Conservation (phyloP, 2,113 vertebrate genomes). For the Cynopterus brachyotis region DNA sequence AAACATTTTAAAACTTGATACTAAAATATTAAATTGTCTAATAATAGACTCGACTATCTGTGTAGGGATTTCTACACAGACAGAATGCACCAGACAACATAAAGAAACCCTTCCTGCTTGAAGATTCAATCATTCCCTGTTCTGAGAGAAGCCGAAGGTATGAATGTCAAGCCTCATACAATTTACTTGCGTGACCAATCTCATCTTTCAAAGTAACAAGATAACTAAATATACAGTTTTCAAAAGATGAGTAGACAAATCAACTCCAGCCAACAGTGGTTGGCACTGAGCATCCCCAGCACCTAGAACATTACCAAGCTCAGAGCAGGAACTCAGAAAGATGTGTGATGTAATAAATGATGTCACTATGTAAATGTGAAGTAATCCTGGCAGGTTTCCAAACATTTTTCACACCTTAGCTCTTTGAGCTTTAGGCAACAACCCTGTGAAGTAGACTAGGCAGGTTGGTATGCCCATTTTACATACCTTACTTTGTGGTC, state of each 20-base stretch:
- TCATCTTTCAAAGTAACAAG: background rate
- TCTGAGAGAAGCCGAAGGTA: background rate
- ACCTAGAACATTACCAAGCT: background rate
- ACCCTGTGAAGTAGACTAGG: background rate
- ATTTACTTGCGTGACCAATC: background rate
- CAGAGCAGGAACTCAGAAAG: background rate
- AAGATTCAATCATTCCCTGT: background rate
- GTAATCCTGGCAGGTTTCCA: background rate
- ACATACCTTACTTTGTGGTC: background rate
- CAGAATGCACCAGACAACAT: background rate
- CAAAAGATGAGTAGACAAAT: background rate
- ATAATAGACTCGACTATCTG: background rate
- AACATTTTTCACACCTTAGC: background rate
- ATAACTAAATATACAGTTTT: background rate
- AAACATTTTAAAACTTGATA: background rate
- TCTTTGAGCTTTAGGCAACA: background rate
- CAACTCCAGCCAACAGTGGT: background rate
- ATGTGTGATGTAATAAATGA: background rate
- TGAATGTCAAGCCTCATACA: background rate
- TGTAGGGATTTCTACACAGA: background rate
- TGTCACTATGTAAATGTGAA: background rate
- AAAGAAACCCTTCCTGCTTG: background rate
- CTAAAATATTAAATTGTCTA: background rate
- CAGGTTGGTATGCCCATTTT: background rate
- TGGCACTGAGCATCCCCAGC: background rate